Conservation (phyloP, 2,888 invertebrate genomes). For the Cataglyphis rosenhaueri region DNA sequence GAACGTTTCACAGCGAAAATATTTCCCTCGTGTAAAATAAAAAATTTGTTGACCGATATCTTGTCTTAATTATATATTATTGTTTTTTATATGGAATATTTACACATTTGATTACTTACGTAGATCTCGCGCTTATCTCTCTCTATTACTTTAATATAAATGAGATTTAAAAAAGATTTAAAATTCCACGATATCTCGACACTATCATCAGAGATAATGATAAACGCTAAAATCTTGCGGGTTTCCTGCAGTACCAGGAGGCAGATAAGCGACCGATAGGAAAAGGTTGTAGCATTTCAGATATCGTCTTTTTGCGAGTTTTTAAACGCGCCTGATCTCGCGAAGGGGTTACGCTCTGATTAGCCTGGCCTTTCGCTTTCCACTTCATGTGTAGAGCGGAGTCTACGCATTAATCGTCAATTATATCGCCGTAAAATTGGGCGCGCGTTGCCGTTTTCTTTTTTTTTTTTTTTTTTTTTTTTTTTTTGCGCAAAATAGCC, state of each 20-base stretch:
- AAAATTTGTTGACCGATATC: background rate
- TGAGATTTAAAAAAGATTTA: background rate
- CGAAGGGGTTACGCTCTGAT: slow-evolving; percentile 70
- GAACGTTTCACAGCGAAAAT: background rate
- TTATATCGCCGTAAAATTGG: slow-evolving; percentile 42
- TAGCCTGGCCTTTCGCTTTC: slow-evolving; percentile 74
- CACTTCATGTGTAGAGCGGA: slow-evolving; percentile 56
- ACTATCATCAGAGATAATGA: slow-evolving; percentile 8
- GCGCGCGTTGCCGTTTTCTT: background rate
- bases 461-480: background rate
- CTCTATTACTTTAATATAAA: background rate
- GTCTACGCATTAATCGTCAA: slow-evolving; percentile 52
- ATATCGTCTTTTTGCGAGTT: slow-evolving; percentile 57
- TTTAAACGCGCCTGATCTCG: slow-evolving; percentile 70
- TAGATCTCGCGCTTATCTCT: background rate
- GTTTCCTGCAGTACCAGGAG: background rate
- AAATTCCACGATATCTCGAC: background rate
- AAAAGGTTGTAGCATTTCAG: slow-evolving; percentile 46
- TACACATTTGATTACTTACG: background rate
- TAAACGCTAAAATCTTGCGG: background rate
- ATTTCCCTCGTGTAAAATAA: background rate
- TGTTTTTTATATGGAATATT: background rate
- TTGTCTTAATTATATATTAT: background rate
- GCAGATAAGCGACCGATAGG: slow-evolving; percentile 24
- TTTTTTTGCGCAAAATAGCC: background rate